Percentiles rank a stretch among this genome's conserved stretches.
Conservation (phyloP, 2,888 invertebrate genomes). For the Philonicus albiceps region DNA sequence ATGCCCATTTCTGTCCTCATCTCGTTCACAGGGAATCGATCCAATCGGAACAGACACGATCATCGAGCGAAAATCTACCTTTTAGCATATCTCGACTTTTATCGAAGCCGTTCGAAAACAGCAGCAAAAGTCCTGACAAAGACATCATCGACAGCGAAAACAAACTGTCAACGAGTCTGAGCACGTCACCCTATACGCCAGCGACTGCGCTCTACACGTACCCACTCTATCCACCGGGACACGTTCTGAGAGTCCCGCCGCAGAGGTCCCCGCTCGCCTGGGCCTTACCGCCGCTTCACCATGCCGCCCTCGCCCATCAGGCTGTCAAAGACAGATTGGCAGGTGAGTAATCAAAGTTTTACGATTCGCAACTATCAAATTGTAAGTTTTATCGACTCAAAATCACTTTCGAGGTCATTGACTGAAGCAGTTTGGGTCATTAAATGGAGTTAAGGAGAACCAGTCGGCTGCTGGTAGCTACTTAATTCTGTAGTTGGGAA, state of each 20-base stretch:
- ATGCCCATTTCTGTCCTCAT: not conserved
- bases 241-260: conserved; percentile 83
- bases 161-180: conserved; percentile 62
- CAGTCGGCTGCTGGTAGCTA: not conserved
- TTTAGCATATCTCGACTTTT: conserved; percentile 84
- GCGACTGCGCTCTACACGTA: conserved; percentile 62
- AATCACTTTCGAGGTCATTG: not conserved
- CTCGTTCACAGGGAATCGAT: conserved; percentile 61
- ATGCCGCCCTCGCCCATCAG: conserved; percentile 80
- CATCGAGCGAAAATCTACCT: conserved; percentile 68
- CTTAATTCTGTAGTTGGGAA: not conserved
- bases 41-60: conserved; percentile 65
- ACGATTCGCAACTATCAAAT: not conserved
- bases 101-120: conserved; percentile 77
- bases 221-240: conserved; percentile 68
- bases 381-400: not conserved
- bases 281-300: conserved; percentile 65
- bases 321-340: conserved; percentile 84
- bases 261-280: conserved; percentile 67
- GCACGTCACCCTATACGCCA: conserved; percentile 60
- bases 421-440: not conserved
- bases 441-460: not conserved
- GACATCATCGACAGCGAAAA: conserved; percentile 59
- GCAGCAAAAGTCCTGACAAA: conserved; percentile 57
- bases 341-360: conserved; percentile 67